Conservation (phyloP, 37 sponge, comb jelly and placozoan species). For the Bolinopsis microptera region DNA sequence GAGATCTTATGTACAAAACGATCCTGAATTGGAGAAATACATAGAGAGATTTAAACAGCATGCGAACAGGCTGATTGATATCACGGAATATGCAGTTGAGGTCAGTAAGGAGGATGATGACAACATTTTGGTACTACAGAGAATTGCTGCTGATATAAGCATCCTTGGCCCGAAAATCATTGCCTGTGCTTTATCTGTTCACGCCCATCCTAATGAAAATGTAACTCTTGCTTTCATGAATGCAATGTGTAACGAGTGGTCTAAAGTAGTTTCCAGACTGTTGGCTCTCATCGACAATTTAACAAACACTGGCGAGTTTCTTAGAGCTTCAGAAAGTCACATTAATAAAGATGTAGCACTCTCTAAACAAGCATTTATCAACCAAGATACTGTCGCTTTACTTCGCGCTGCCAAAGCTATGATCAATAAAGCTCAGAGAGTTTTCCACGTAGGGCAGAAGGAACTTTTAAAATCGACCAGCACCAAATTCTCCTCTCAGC, state of each 20-base stretch:
- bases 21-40: conserved; percentile 55
- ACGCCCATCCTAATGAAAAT: conserved; percentile 46
- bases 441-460: conserved; percentile 39
- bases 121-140: conserved; percentile 17
- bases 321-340: conserved; percentile 39
- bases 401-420: conserved; percentile 1
- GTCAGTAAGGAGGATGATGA: conserved; percentile 23
- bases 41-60: conserved; percentile 58
- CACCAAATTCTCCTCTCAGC: neutral
- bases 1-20: neutral
- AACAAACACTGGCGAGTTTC: conserved; percentile 50
- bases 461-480: conserved; percentile 56
- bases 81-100: conserved; percentile 54
- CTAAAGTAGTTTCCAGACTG: conserved; percentile 34
- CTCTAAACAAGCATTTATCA: conserved; percentile 44
- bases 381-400: conserved; percentile 16
- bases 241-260: conserved; percentile 60
- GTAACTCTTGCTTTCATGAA: conserved; percentile 59
- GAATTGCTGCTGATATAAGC: conserved; percentile 26
- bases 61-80: conserved; percentile 32
- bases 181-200: conserved; percentile 48
- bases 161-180: conserved; percentile 57
- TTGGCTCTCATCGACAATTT: conserved; percentile 45
- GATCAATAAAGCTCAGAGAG: conserved; percentile 53
- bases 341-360: conserved; percentile 59